Evolutionary conservation across 2,113 vertebrate species (phyloP).

Genomic region (Ptyas mucosa): DNA sequence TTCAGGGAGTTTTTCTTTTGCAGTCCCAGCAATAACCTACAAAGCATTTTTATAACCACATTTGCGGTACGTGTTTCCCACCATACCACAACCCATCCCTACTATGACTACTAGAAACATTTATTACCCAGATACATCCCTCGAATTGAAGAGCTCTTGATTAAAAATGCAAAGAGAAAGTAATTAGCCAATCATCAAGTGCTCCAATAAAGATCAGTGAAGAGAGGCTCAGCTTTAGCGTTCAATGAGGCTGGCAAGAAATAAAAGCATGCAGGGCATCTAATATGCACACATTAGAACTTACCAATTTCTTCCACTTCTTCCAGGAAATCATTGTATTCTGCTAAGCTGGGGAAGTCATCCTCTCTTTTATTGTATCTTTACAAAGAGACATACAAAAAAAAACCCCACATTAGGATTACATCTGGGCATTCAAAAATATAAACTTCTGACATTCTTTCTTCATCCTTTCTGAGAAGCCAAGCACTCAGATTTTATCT

Average conservation of each 20-base stretch:
- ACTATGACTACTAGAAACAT: conserved; percentile 48
- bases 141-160: conserved; percentile 40
- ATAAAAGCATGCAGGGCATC: conserved; percentile 48
- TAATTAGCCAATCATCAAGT: conserved; percentile 50
- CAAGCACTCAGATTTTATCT: background rate
- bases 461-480: background rate
- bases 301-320: conserved; percentile 94
- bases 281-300: conserved; percentile 62
- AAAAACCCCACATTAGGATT: background rate
- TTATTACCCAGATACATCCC: conserved; percentile 36
- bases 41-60: background rate
- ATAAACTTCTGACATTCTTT: background rate
- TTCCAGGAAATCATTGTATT: conserved; percentile 97
- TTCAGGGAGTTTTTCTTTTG: conserved; percentile 25
- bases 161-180: conserved; percentile 39
- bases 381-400: conserved; percentile 51
- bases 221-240: conserved; percentile 44
- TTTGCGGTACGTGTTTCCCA: background rate
- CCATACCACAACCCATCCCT: background rate
- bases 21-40: background rate
- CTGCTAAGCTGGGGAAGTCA: conserved; percentile 85
- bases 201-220: conserved; percentile 38
- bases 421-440: background rate
- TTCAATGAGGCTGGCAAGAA: conserved; percentile 43
- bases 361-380: conserved; percentile 98